These are phyloP conservation scores for Caenorhabditis sulstoni DNA, from an alignment of 2,888 invertebrate species.

Conservation along the genomic window DNA sequence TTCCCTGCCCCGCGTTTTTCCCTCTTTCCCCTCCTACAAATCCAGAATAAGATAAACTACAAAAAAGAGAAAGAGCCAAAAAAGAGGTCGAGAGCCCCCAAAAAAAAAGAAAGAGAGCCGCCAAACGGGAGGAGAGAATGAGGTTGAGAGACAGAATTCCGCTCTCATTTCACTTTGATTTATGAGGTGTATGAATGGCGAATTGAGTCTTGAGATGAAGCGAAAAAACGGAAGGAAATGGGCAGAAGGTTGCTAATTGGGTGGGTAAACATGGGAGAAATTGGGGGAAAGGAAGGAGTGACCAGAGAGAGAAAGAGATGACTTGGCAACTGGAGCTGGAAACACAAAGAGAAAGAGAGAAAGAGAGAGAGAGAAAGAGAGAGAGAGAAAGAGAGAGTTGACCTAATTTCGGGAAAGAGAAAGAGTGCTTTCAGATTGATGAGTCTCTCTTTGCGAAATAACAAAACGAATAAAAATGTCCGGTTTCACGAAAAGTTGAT, in stretches of 20 bases:
- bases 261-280: no score
- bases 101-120: constrained; percentile 21
- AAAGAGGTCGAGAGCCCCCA: constrained; percentile 14
- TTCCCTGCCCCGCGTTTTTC: constrained; percentile 7
- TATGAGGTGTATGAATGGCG: constrained; percentile 55
- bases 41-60: no score
- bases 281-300: background rate
- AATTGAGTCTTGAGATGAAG: constrained; percentile 8
- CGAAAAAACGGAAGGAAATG: background rate
- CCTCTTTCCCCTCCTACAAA: background rate
- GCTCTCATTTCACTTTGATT: constrained; percentile 45
- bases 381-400: no score
- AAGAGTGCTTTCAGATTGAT: no score
- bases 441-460: no score
- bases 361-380: no score
- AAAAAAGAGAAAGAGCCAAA: constrained; percentile 23
- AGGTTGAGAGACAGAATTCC: constrained; percentile 12
- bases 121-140: constrained; percentile 17
- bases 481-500: no score
- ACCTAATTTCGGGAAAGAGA: no score
- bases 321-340: no score
- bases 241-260: background rate
- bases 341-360: background rate
- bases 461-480: no score
- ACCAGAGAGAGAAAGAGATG: background rate